Evolutionary conservation across 2,113 vertebrate genomes (phyloP), one percentile per base, ranked within the genome.

Genomic region (Forbesichthys papilliferus): DNA sequence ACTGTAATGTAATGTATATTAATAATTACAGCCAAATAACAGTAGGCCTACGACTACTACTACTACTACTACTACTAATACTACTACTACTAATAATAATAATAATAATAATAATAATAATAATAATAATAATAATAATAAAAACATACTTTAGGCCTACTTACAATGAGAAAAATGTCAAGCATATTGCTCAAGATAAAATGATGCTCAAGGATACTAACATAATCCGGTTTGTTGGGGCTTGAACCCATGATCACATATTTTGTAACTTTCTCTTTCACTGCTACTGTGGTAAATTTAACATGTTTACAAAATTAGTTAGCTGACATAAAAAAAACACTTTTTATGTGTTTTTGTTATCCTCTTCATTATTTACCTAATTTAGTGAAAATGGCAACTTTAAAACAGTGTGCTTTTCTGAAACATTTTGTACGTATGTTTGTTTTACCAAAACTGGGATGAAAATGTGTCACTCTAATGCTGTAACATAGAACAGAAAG

Each of bases 281-380:
- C 62, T 63, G n/a, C 69, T 73, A 75, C 62, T 56, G 66, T 72
- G 75, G 53, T 69, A 57, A 75, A 78, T 74, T 75, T 62, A 57
- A 64, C 60, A 27, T 61, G 51, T 69, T 53, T 64, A 66, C 72
- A 63, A 67, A 68, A 81, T 74, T 58, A 81, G 61, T 48, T 68
- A 4, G 65, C 73, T 11, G 53, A 55, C 5, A 3, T n/a, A 42
- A 42, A 42, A 4, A 42, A 42, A 6, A 6, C 36, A 42, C 3
- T 4, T 42, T 7, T 3, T 42, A 42, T 42, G 36, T 42, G 4
- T 42, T 42, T 42, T 7, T 42, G 36, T 14, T 54, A 14, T 14
- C 52, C 13, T 14, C 52, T 54, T 54, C 5, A 14, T 54, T 42
- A 42, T 42, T 42, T 42, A 14, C n/a, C 52, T 54, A 54, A 54